Conservation (phyloP, 2,797 vertebrate genomes). For the Cyprinella venusta region DNA sequence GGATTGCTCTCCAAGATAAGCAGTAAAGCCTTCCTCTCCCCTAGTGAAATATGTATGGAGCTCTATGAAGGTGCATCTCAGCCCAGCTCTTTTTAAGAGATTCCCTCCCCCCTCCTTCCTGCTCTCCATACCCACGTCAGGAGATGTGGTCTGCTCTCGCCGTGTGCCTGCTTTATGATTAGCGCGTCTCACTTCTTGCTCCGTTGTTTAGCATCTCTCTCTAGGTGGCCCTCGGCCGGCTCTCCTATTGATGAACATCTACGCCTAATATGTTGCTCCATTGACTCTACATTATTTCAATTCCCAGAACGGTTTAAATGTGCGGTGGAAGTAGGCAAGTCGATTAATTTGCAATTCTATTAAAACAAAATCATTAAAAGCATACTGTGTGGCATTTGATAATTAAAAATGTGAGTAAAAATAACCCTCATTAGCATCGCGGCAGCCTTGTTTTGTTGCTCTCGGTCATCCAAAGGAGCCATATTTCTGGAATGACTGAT, state of each 20-base stretch:
- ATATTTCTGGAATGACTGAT: conserved; percentile 55
- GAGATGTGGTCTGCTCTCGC: conserved; percentile 35
- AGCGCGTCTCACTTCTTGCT: background rate
- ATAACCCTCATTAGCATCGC: conserved; percentile 73
- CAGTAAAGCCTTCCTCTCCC: conserved; percentile 65
- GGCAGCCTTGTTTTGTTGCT: conserved; percentile 66
- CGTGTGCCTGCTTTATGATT: conserved; percentile 38
- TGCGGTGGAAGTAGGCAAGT: conserved; percentile 62
- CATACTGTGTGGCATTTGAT: conserved; percentile 71
- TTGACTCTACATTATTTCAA: conserved; percentile 79
- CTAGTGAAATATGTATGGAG: conserved; percentile 74
- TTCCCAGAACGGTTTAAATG: conserved; percentile 68
- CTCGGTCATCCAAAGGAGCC: conserved; percentile 66
- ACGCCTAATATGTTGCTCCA: conserved; percentile 79
- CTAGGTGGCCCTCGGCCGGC: background rate
- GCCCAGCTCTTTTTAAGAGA: conserved; percentile 64
- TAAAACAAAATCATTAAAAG: conserved; percentile 78
- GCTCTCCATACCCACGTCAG: conserved; percentile 44
- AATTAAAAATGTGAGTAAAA: conserved; percentile 74
- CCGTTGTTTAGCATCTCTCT: conserved; percentile 46
- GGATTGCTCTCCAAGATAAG: conserved; percentile 70
- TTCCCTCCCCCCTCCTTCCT: conserved; percentile 40
- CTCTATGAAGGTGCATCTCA: conserved; percentile 67
- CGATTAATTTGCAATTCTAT: conserved; percentile 76
- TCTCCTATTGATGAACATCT: conserved; percentile 72